Evolutionary conservation across 2,888 invertebrate species (phyloP), one percentile per base, ranked within the genome.

Genomic region (Xanthorhoe designata): DNA sequence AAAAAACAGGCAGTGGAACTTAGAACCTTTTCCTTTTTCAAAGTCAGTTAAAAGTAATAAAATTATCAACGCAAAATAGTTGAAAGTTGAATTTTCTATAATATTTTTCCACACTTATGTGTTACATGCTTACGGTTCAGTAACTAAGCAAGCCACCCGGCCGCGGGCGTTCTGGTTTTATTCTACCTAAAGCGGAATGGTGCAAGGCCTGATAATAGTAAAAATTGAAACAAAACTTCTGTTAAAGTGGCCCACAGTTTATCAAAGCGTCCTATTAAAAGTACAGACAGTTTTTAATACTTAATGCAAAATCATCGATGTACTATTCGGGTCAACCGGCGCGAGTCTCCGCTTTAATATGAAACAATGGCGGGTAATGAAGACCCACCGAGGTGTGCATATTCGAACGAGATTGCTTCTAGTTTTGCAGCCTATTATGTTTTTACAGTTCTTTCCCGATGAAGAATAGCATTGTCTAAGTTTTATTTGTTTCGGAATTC

Each of bases 251-350:
- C 0, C 8, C 60, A 50, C 5, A 55, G n/a, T n/a, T n/a, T n/a
- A n/a, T n/a, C n/a, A n/a, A n/a, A n/a, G 17, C 42, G 56, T 8
- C 18, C 65, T 55, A 65, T 62, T 63, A 64, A 62, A 69, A 65
- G 61, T 61, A 66, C 52, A 58, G 38, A 54, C 49, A 54, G 38
- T 42, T 66, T 77, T 77, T 72, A 76, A 75, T 74, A n/a, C n/a
- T n/a, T n/a, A 73, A 72, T 75, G 70, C 71, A 73, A 66, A 76
- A 68, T 72, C 76, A 76, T 72, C 71, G 73, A 77, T 74, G 74
- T 73, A 66, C 64, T 68, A 77, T 75, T 73, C 72, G 71, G 77
- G 76, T 76, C 78, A 76, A 70, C 66, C 74, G 72, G 62, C 57
- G 66, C 68, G 71, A 60, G 64, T 42, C 69, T 51, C 65, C 47